A percentile compares a stretch with the other conserved stretches of the same genome.
phyloP scores from a whole-genome alignment of 2,113 vertebrate species.

The Stictonetta naevosa region DNA sequence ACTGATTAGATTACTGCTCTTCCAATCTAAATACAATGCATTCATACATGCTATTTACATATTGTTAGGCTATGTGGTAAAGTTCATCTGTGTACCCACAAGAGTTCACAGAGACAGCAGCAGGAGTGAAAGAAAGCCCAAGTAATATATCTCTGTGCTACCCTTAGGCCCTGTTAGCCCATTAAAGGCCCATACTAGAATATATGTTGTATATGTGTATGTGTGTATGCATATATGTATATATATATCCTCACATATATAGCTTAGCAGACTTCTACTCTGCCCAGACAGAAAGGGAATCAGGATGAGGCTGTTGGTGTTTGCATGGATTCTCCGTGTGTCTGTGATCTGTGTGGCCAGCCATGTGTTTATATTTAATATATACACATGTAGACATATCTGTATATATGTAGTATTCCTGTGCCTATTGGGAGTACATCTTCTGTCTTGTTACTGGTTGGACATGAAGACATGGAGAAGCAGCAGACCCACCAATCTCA shows the following conservation, averaged over 20 bases:
- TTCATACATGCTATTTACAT: background rate
- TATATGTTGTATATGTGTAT: too few species aligned
- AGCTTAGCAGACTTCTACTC: background rate
- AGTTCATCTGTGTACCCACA: background rate
- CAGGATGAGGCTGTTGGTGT: background rate
- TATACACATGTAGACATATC: background rate
- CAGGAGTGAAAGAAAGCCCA: accelerated
- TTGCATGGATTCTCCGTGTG: background rate
- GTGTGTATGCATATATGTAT: too few species aligned
- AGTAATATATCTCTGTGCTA: background rate
- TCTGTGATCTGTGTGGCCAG: background rate
- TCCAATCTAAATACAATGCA: background rate
- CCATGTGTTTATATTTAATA: accelerated
- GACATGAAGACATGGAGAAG: background rate
- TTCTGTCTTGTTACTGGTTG: background rate
- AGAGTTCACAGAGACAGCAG: background rate
- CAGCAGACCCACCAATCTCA: accelerated
- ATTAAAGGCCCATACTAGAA: background rate
- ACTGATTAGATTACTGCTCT: background rate
- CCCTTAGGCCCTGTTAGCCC: background rate
- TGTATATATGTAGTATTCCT: background rate
- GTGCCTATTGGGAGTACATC: background rate
- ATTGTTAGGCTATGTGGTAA: background rate
- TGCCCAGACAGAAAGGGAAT: background rate
- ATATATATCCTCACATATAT: background rate